Base-by-base conservation (phyloP, 1,140 invertebrate species). In the Lutraria rhynchaena region DNA sequence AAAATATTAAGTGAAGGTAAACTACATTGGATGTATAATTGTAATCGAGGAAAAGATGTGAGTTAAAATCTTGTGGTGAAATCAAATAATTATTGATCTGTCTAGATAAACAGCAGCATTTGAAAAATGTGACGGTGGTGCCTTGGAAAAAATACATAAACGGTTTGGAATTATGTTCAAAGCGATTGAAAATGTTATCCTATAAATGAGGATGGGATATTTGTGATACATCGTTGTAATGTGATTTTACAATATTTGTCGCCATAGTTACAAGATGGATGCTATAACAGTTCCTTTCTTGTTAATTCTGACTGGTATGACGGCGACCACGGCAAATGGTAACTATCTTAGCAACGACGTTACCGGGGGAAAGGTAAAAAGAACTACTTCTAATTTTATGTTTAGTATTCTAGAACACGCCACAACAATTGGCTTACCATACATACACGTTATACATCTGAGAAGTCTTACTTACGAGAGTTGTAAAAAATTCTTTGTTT, bases 331-430 rank as follows among this genome's bases (percentile, higher is more conserved):
- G 19, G 27, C 63, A 9, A 24, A 46, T 51, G 29, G 63, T 27
- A 37, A 67, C 15, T 67, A 67, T n/a, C 44, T 67, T 51, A 67
- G 63, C 22, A 67, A 67, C 24, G 63, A 67, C 37, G 49, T 67
- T 5, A 67, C 44, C 7, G 63, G 63, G 3, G 63, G 63, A 24
- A 67, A 67, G 63, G 63, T 67, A 67, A 31, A 41, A 49, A 22
- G 19, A 55, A 55, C 5, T 19, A 55, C 17, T 55, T 55, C n/a
- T n/a, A n/a, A 55, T 5, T 55, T 22, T 5, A 55, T 55, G 4
- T 11, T 9, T 22, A 9, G 7, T 5, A 22, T 19, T 27, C 7
- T 22, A 9, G 7, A 55, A 7, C 17, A 7, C 24, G 7, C 24
- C 17, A 22, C 4, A 55, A 22, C 17, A 11, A 19, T 27, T 5